Percentiles rank a stretch among this genome's conserved stretches.
phyloP scores from a whole-genome alignment of 2,113 vertebrate genomes.

The Spermophilus dauricus region DNA sequence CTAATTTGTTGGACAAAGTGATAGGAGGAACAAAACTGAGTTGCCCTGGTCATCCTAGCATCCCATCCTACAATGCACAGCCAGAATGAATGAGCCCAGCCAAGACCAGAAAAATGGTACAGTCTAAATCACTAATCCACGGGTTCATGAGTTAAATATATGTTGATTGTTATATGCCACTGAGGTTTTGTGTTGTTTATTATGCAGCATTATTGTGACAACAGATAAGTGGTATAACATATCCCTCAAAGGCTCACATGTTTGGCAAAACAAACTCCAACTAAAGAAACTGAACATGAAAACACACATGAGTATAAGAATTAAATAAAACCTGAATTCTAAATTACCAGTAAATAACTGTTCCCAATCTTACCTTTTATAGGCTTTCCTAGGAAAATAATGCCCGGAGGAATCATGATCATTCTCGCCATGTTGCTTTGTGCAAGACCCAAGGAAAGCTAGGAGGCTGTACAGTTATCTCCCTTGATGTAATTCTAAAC shows the following conservation, averaged over 20 bases:
- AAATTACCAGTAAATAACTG: slow-evolving; percentile 50
- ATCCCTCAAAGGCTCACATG: neutral
- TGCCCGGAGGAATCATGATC: slow-evolving; percentile 80
- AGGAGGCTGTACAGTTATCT: slow-evolving; percentile 99
- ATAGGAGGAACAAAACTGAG: neutral
- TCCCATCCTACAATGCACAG: neutral
- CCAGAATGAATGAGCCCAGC: neutral
- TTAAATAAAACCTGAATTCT: slow-evolving; percentile 62
- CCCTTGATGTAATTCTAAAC: slow-evolving; percentile 99
- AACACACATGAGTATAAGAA: slow-evolving; percentile 42
- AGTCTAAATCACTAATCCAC: neutral
- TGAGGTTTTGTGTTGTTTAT: neutral
- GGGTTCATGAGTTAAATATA: neutral
- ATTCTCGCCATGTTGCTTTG: slow-evolving; percentile 85
- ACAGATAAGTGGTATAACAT: neutral
- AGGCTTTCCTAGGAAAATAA: slow-evolving; percentile 82
- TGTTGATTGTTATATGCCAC: neutral
- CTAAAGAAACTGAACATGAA: slow-evolving; percentile 51
- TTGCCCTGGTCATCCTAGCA: neutral
- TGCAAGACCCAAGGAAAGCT: slow-evolving; percentile 98
- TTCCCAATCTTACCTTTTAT: slow-evolving; percentile 87
- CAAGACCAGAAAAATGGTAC: neutral
- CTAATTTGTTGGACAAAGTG: neutral
- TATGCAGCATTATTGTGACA: neutral
- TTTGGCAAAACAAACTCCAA: slow-evolving; percentile 52